These are phyloP conservation scores for Cyclura pinguis DNA, from an alignment of 2,797 vertebrate species.

Conservation along the genomic window DNA sequence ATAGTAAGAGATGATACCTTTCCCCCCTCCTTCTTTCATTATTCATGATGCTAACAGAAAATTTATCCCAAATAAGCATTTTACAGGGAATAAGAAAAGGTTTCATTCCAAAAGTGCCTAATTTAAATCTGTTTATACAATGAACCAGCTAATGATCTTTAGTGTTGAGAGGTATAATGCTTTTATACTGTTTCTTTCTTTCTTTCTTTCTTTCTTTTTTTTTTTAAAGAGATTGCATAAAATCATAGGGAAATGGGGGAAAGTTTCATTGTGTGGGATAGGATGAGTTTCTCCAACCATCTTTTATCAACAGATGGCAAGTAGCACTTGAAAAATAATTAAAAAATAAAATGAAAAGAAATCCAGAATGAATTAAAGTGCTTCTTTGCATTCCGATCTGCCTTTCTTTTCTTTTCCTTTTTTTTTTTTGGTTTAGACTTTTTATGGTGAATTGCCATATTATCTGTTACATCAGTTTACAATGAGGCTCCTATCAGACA, in stretches of 20 bases:
- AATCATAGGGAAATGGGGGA: conserved; percentile 58
- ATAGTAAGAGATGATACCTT: conserved; percentile 72
- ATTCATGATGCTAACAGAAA: conserved; percentile 73
- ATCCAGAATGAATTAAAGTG: conserved; percentile 86
- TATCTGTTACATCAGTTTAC: conserved; percentile 89
- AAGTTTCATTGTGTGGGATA: conserved; percentile 82
- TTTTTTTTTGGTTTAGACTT: conserved; percentile 82
- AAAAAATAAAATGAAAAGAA: conserved; percentile 87
- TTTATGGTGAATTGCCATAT: conserved; percentile 89
- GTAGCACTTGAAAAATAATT: conserved; percentile 84
- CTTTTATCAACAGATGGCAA: conserved; percentile 87
- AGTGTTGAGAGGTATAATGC: conserved; percentile 67
- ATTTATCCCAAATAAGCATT: conserved; percentile 79
- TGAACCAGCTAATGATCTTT: conserved; percentile 77
- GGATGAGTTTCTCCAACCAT: conserved; percentile 79
- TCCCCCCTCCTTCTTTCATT: conserved; percentile 69
- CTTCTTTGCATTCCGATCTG: conserved; percentile 84
- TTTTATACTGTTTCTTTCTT: conserved; percentile 67
- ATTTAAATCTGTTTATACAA: conserved; percentile 78
- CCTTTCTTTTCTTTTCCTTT: conserved; percentile 44
- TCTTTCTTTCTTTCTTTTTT: conserved; percentile 62
- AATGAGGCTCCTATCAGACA: conserved; percentile 89
- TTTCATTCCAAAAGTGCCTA: conserved; percentile 75
- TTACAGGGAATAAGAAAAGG: conserved; percentile 58
- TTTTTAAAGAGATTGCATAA: conserved; percentile 70